Base-by-base conservation (phyloP, 37 sponge, comb jelly and placozoan species). In the Amphimedon queenslandica region DNA sequence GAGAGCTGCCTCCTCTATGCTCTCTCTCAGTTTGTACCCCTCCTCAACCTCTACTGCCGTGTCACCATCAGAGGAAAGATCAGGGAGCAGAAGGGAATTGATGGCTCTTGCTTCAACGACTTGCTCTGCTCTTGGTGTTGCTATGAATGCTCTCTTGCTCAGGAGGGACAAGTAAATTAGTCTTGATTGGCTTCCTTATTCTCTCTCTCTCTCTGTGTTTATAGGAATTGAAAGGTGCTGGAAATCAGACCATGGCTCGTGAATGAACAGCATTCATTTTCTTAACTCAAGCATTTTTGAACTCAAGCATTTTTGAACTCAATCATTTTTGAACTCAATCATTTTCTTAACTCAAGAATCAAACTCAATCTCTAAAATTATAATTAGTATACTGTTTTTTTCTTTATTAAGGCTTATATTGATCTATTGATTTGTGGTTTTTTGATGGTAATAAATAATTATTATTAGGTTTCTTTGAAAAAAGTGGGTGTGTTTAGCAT, bases 41-140 rank as follows among this genome's bases (percentile, higher is more conserved):
- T 77, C 16, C 38, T 77, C 30, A 68, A 68, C 69, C 33, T 67
- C n/a, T 77, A 63, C 64, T 77, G 69, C 25, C 69, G 56, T 77
- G 78, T 69, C 10, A 55, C 29, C 8, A 37, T 47, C 1, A 25
- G 78, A 77, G 78, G 78, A 25, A 77, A 77, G 60, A 67, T 77
- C 35, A 53, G 78, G 41, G 78, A 77, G 42, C 24, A 77, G 58
- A 77, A 77, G 40, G 24, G 58, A 16, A 77, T 77, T 24, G 78
- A 77, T 76, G 77, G 83, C 29, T 38, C 74, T 30, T 82, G 74
- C 30, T 63, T 88, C 64, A 77, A 67, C 63, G 82, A 82, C 60
- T 69, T 77, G 3, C 57, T 80, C 35, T 63, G 43, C 39, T 47
- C 42, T 56, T 74, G 73, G 68, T 80, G 63, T 63, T 73, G 73